Conservation (phyloP, 2,888 invertebrate species). For the Pyrocoelia pectoralis region DNA sequence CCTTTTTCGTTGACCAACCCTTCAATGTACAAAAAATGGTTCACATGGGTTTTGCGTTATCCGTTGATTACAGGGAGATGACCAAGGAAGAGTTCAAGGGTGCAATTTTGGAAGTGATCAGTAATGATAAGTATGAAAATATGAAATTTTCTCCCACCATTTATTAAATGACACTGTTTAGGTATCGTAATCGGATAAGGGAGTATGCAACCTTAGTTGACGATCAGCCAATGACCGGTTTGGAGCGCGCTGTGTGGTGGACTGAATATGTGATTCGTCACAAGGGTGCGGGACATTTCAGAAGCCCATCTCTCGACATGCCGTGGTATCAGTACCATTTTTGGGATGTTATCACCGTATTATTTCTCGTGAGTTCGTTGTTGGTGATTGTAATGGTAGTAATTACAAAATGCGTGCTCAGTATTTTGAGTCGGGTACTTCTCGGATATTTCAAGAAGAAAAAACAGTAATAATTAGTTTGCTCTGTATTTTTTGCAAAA, state of each 20-base stretch:
- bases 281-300: constrained; percentile 43
- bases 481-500: no score
- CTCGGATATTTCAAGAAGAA: no score
- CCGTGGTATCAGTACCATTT: constrained; percentile 43
- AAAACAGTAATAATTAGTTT: no score
- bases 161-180: constrained; percentile 21
- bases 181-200: constrained; percentile 41
- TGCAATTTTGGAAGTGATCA: background rate
- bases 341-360: constrained; percentile 39
- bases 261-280: constrained; percentile 48
- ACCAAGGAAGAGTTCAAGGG: background rate
- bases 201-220: constrained; percentile 34
- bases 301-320: constrained; percentile 31
- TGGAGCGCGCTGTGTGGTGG: constrained; percentile 48
- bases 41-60: background rate
- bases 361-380: background rate
- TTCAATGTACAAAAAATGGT: background rate
- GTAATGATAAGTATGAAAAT: background rate
- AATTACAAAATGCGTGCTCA: background rate
- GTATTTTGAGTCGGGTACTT: no score
- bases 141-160: background rate
- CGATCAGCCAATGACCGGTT: constrained; percentile 45
- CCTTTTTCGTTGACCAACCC: background rate
- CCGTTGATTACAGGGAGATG: background rate
- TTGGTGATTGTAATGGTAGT: no score